Base-by-base conservation (phyloP, 2,113 vertebrate genomes). In the Spilogale gracilis region DNA sequence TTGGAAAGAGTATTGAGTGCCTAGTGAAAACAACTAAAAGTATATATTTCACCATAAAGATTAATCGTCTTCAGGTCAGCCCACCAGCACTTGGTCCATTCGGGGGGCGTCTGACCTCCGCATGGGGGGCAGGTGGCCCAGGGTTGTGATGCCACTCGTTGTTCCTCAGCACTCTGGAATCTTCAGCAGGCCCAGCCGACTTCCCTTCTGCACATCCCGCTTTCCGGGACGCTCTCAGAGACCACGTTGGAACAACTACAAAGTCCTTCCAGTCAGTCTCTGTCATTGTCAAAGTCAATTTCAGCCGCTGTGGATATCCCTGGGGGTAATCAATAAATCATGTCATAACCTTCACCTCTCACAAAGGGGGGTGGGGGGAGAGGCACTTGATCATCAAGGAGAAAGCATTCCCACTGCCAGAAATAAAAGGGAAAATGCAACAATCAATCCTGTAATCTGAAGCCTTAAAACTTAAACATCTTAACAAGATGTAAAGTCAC, bases 261-360 rank as follows among this genome's bases (percentile, higher is more conserved):
- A 98, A 98, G 98, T 97, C 98, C 98, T 98, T 98, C 96, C 96
- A 98, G 97, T 97, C 98, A 88, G 98, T 96, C 97, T 98, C 97
- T 98, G 98, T 98, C 98, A 98, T 98, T 98, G 98, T 99, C 98
- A 98, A 98, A 99, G 98, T 98, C 98, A 97, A 58, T 98, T 95
- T 97, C 97, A 97, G 94, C 97, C 91, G 97, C 98, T 20, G 69
- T 81, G 88, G 94, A 97, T 98, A 98, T 98, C 98, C 98, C 98
- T 98, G 76, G 74, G 98, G 97, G 98, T 98, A 98, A 99, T 99
- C 98, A 98, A 98, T 99, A 98, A 99, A 99, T 99, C 98, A 98
- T 98, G 98, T 98, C 99, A 97, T 97, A 98, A 98, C 98, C 98
- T 98, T 99, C 98, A 98, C 98, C 98, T 93, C 95, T 98, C 79